Conservation (phyloP, 2,797 vertebrate species). For the Diplodus puntazzo region DNA sequence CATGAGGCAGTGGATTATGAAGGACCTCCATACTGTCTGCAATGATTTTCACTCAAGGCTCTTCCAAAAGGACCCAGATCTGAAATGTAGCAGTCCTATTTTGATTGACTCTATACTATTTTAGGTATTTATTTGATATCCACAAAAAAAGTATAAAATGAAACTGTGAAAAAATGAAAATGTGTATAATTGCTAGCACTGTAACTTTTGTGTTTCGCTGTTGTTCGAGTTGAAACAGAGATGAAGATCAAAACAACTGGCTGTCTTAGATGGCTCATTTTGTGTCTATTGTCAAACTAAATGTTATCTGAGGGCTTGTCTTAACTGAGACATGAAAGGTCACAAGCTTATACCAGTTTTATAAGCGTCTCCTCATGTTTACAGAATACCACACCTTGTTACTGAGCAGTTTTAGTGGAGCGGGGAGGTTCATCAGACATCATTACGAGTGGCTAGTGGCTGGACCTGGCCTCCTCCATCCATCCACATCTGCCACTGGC, state of each 20-base stretch:
- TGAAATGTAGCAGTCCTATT: no score
- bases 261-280: not conserved
- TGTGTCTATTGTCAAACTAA: not conserved
- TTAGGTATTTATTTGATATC: no score
- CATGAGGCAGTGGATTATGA: not conserved
- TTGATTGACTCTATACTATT: no score
- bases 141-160: no score
- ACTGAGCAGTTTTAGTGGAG: constrained; percentile 16
- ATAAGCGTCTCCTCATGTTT: constrained; percentile 17
- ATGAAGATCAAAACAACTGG: not conserved
- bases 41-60: not conserved
- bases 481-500: constrained; percentile 57
- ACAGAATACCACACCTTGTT: constrained; percentile 9
- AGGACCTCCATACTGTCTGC: no score
- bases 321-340: not conserved
- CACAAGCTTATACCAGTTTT: not conserved
- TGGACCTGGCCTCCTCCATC: constrained; percentile 39
- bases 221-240: not conserved
- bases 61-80: not conserved
- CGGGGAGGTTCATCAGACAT: constrained; percentile 14
- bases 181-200: no score
- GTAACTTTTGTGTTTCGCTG: no score
- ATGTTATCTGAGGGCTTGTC: not conserved
- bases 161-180: no score
- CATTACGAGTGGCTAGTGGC: constrained; percentile 43